phyloP scores from a whole-genome alignment of 2,113 vertebrate species.

The Thalassarche chlororhynchos region DNA sequence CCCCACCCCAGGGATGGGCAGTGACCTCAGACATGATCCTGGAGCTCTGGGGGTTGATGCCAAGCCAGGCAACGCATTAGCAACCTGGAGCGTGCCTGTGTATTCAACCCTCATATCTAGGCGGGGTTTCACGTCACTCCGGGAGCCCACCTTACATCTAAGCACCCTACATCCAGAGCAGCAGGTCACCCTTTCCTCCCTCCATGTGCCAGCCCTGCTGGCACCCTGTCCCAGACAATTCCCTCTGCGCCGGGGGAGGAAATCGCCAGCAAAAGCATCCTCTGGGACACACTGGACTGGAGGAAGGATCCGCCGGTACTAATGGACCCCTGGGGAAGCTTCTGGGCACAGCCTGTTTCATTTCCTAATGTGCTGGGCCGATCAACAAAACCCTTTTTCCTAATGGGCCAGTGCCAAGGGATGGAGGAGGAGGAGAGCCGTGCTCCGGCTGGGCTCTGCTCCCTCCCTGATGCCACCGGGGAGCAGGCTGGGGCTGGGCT shows the following conservation, averaged over 20 bases:
- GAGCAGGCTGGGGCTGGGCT: not conserved
- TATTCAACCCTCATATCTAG: not conserved
- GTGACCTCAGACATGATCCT: not conserved
- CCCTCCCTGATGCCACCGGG: not conserved
- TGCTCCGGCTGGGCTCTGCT: not conserved
- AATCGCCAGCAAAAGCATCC: not conserved
- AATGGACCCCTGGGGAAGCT: not conserved
- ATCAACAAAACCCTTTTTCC: not conserved
- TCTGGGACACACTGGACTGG: not conserved
- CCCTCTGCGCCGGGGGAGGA: not conserved
- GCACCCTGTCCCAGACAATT: not conserved
- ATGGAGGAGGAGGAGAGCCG: not conserved
- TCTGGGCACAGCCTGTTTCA: not conserved
- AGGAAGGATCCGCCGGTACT: not conserved
- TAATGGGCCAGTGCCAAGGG: not conserved
- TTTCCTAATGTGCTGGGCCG: not conserved
- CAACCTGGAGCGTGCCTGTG: fast-evolving
- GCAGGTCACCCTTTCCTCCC: not conserved
- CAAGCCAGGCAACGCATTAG: not conserved
- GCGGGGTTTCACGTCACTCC: no score
- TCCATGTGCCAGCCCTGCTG: fast-evolving
- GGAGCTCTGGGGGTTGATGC: not conserved
- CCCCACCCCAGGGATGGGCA: not conserved
- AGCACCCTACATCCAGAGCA: not conserved
- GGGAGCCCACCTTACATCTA: not conserved